These are phyloP conservation scores for Heteronetta atricapilla DNA, from an alignment of 2,113 vertebrate genomes.

Conservation along the genomic window DNA sequence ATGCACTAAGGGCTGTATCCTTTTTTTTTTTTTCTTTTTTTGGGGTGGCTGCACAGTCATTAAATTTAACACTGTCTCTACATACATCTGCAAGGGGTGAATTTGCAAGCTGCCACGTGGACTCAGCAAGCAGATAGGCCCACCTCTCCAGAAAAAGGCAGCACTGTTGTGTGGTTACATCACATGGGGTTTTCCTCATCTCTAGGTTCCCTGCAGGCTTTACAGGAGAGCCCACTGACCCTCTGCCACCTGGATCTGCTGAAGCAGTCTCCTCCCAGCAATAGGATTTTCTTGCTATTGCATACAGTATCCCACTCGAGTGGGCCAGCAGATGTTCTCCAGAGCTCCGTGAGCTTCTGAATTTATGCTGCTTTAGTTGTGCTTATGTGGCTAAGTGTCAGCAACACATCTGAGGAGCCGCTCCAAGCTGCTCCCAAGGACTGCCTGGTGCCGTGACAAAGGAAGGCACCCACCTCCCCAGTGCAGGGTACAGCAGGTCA, in stretches of 20 bases:
- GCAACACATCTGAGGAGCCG: background rate
- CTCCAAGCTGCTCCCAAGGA: background rate
- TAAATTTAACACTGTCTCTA: fast-evolving
- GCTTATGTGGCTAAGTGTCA: background rate
- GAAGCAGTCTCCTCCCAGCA: background rate
- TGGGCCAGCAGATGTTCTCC: background rate
- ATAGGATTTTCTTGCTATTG: background rate
- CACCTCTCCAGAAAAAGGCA: background rate
- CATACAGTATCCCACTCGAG: background rate
- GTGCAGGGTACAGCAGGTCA: fast-evolving
- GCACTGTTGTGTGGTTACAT: background rate
- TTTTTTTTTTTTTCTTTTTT: background rate
- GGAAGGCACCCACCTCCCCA: background rate
- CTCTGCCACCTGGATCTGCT: background rate
- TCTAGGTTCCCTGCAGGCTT: background rate
- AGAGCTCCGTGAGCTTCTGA: background rate
- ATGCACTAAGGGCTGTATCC: background rate
- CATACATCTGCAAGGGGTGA: background rate
- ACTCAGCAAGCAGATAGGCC: background rate
- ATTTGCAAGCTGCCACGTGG: background rate
- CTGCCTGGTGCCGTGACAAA: background rate
- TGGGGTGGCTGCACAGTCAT: background rate
- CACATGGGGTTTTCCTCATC: background rate
- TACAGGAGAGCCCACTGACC: background rate
- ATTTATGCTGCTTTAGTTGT: background rate